Evolutionary conservation across 2,113 vertebrate genomes (phyloP).

Genomic region (Azemiops feae): DNA sequence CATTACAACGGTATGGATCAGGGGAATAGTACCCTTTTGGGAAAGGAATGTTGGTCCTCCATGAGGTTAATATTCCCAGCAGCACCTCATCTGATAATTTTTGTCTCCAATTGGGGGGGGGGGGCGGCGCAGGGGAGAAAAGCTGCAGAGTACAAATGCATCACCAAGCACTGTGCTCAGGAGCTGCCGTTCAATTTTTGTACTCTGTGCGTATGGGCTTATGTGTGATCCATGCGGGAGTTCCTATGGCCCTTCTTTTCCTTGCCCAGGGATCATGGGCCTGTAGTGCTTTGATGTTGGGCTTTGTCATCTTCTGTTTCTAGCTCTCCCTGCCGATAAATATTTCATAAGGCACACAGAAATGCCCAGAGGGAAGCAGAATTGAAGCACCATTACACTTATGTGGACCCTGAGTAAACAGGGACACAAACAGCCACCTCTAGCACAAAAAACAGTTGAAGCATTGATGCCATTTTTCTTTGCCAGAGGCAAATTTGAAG

Average conservation of each 20-base stretch:
- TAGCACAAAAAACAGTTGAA: background rate
- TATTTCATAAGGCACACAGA: background rate
- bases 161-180: background rate
- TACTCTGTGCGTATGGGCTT: background rate
- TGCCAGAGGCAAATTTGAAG: background rate
- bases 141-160: background rate
- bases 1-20: background rate
- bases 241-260: background rate
- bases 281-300: background rate
- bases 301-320: background rate
- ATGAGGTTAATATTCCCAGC: background rate
- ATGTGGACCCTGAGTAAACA: background rate
- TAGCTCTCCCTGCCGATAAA: background rate
- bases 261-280: background rate
- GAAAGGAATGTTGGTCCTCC: background rate
- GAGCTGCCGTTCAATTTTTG: background rate
- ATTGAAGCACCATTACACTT: background rate
- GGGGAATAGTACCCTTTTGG: background rate
- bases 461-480: background rate
- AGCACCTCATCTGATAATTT: background rate
- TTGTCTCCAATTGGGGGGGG: background rate
- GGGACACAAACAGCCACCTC: background rate
- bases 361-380: background rate
- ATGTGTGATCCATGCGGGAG: background rate
- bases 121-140: background rate